Conservation (phyloP, 92 coral and sea anemone genomes). For the Parazoanthus darwini region DNA sequence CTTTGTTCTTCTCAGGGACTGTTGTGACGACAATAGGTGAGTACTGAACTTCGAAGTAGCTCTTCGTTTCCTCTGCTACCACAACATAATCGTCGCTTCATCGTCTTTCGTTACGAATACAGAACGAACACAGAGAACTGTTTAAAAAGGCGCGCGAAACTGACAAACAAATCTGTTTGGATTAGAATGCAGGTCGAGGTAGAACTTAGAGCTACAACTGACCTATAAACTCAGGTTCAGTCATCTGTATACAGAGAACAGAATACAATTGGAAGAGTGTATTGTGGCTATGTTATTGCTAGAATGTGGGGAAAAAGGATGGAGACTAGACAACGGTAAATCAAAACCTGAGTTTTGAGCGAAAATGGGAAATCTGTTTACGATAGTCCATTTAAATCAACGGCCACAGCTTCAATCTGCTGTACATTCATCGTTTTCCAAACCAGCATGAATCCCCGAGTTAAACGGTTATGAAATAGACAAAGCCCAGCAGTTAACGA, state of each 20-base stretch:
- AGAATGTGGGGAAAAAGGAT: neutral
- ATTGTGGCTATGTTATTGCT: neutral
- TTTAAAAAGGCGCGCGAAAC: constrained; percentile 7
- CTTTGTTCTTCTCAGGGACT: constrained; percentile 96
- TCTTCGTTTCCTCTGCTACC: neutral
- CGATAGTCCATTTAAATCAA: neutral
- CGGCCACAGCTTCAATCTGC: neutral
- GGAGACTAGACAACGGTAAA: neutral
- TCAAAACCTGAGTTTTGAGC: neutral
- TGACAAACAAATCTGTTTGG: neutral
- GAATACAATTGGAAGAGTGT: neutral
- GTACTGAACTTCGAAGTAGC: constrained; percentile 4
- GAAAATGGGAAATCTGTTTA: neutral
- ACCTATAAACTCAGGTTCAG: neutral
- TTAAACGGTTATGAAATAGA: constrained; percentile 16
- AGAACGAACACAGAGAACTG: neutral
- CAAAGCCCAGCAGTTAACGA: neutral
- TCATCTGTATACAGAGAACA: neutral
- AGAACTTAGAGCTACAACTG: neutral
- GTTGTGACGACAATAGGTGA: constrained; percentile 97
- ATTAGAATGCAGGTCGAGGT: neutral
- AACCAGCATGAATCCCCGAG: constrained; percentile 1
- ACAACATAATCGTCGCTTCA: neutral
- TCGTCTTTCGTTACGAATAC: neutral
- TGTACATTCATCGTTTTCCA: neutral